These are phyloP conservation scores for Syngnathoides biaculeatus DNA, from an alignment of 2,113 vertebrate genomes.

Conservation along the genomic window DNA sequence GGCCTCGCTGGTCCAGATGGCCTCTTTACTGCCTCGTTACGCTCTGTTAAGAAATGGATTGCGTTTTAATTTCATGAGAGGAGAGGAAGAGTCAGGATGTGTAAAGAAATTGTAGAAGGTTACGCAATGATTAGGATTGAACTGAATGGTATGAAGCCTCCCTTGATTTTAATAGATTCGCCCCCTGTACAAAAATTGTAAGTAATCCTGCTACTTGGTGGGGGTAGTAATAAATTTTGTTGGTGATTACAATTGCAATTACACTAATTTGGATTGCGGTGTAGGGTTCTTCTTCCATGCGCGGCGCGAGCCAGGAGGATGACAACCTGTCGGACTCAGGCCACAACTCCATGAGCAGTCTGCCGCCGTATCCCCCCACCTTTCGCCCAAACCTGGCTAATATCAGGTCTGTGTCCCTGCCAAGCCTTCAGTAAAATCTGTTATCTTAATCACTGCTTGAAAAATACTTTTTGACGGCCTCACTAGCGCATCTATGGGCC, in stretches of 20 bases:
- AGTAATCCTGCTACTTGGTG: too few relatives aligned
- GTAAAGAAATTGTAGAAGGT: too few relatives aligned
- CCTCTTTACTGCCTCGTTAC: too few relatives aligned
- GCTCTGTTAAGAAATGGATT: too few relatives aligned
- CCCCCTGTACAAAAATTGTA: too few relatives aligned
- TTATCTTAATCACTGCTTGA: slow-evolving; percentile 7
- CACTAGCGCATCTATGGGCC: slow-evolving; percentile 85
- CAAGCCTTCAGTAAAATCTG: slow-evolving; percentile 11
- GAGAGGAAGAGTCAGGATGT: too few relatives aligned
- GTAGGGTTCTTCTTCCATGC: slow-evolving; percentile 66
- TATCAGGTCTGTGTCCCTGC: slow-evolving; percentile 73
- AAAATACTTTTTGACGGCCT: not conserved
- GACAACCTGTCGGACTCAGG: slow-evolving; percentile 82
- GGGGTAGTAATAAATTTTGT: not conserved
- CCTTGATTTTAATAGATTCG: too few relatives aligned
- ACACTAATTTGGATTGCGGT: slow-evolving; percentile 16
- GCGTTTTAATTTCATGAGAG: too few relatives aligned
- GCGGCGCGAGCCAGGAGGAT: slow-evolving; percentile 78
- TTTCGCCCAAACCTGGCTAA: slow-evolving; percentile 81
- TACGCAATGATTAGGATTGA: too few relatives aligned
- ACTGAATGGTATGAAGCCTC: too few relatives aligned
- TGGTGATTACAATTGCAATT: too few relatives aligned
- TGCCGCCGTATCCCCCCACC: slow-evolving; percentile 81
- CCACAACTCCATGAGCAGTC: slow-evolving; percentile 89
- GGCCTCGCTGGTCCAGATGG: too few relatives aligned